Conservation (phyloP, 1,140 invertebrate genomes). For the Sarcophaga bullata region DNA sequence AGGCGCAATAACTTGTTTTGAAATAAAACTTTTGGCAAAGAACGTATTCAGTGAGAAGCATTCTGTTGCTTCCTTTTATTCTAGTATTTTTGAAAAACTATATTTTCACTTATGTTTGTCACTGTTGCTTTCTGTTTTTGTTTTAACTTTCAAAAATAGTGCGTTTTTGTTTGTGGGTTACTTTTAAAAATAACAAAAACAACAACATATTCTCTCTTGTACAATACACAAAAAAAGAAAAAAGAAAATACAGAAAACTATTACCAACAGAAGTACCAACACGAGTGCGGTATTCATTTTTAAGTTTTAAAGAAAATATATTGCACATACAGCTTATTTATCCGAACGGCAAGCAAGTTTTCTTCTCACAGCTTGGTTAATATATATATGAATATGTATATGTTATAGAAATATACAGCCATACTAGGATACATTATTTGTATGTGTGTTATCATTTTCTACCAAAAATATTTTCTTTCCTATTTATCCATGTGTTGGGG, state of each 20-base stretch:
- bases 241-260: not conserved
- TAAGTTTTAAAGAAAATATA: not conserved
- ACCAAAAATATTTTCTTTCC: too few relatives aligned
- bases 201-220: too few relatives aligned
- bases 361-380: not conserved
- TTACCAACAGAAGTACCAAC: not conserved
- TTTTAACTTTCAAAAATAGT: not conserved
- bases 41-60: too few relatives aligned
- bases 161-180: constrained; percentile 19
- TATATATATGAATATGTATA: too few relatives aligned
- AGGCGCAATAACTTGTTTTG: too few relatives aligned
- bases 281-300: not conserved
- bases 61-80: too few relatives aligned
- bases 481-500: too few relatives aligned
- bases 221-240: too few relatives aligned
- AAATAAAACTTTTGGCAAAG: too few relatives aligned
- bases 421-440: not conserved
- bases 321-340: not conserved
- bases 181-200: not conserved
- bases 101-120: too few relatives aligned
- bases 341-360: not conserved
- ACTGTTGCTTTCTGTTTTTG: not conserved
- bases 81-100: too few relatives aligned
- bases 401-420: not conserved
- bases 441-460: too few relatives aligned